These are phyloP conservation scores for Anguilla japonica DNA, from an alignment of 2,113 vertebrate species.

Conservation along the genomic window DNA sequence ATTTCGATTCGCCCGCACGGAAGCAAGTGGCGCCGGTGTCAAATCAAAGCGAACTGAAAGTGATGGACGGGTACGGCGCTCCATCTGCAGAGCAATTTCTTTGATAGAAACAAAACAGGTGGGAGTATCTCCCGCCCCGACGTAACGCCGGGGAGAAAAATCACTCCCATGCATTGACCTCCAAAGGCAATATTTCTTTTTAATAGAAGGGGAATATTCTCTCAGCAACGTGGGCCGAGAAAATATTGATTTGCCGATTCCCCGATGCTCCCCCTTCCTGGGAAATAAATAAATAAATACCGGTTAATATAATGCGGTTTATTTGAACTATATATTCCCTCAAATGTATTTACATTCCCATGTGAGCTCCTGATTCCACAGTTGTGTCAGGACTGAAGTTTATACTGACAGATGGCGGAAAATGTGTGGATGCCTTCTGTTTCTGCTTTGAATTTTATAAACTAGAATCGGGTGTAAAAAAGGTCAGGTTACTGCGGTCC, in stretches of 20 bases:
- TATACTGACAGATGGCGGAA: not conserved
- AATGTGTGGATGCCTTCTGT: not conserved
- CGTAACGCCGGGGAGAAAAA: not conserved
- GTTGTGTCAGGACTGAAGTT: slow-evolving; percentile 11
- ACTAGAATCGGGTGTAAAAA: not conserved
- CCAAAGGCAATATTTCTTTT: slow-evolving; percentile 11
- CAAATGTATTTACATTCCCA: not conserved
- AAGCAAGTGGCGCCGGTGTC: not conserved
- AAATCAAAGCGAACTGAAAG: not conserved
- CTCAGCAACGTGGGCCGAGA: slow-evolving; percentile 1
- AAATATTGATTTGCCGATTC: slow-evolving; percentile 34
- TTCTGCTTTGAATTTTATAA: not conserved
- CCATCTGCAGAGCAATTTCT: not conserved
- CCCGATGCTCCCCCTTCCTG: not conserved
- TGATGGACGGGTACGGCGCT: not conserved
- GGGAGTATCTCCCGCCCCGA: not conserved
- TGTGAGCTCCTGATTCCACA: not conserved
- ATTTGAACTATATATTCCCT: slow-evolving; percentile 31
- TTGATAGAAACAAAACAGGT: not conserved
- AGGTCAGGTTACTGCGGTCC: not conserved
- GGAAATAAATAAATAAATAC: not conserved
- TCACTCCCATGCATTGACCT: not conserved
- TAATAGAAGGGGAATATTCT: slow-evolving; percentile 13
- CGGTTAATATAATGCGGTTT: slow-evolving; percentile 29
- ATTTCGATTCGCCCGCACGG: not conserved